Conservation (phyloP, 2,113 vertebrate species). For the Macroglossus sobrinus region DNA sequence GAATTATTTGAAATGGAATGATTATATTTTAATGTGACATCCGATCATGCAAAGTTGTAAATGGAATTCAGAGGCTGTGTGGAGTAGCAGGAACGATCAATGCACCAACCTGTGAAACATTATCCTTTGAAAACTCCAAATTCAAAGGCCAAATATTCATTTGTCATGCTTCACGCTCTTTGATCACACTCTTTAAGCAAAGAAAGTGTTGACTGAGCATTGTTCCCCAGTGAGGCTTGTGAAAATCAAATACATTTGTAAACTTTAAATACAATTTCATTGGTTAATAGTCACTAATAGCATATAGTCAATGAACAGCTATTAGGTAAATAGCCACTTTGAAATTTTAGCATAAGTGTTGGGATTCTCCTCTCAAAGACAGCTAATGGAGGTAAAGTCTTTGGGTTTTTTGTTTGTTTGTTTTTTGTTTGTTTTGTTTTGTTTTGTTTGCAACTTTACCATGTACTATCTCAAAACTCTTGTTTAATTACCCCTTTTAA, state of each 20-base stretch:
- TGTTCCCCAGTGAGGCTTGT: background rate
- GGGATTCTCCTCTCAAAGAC: background rate
- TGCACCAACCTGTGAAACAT: background rate
- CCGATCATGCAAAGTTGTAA: background rate
- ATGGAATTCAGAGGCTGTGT: background rate
- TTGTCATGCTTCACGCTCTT: conserved; percentile 45
- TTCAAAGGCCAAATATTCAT: conserved; percentile 49
- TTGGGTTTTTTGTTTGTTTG: too few species aligned
- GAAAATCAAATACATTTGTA: conserved; percentile 57
- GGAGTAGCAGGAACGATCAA: background rate
- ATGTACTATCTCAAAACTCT: background rate
- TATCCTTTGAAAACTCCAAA: conserved; percentile 12
- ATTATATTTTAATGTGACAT: conserved; percentile 44
- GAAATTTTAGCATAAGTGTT: conserved; percentile 8
- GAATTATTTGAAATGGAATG: background rate
- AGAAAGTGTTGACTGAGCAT: conserved; percentile 46
- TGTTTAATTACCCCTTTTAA: background rate
- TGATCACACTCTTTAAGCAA: conserved; percentile 45
- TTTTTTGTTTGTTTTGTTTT: too few species aligned
- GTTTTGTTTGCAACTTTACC: background rate
- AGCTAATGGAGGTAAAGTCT: background rate
- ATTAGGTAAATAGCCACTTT: background rate
- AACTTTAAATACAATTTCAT: conserved; percentile 59
- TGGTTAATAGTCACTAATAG: conserved; percentile 59
- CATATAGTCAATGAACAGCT: conserved; percentile 8